Percentiles rank a stretch among this genome's conserved stretches.
These are phyloP conservation scores for Drosophila monieri DNA, from an alignment of 2,888 invertebrate species.

Conservation along the genomic window DNA sequence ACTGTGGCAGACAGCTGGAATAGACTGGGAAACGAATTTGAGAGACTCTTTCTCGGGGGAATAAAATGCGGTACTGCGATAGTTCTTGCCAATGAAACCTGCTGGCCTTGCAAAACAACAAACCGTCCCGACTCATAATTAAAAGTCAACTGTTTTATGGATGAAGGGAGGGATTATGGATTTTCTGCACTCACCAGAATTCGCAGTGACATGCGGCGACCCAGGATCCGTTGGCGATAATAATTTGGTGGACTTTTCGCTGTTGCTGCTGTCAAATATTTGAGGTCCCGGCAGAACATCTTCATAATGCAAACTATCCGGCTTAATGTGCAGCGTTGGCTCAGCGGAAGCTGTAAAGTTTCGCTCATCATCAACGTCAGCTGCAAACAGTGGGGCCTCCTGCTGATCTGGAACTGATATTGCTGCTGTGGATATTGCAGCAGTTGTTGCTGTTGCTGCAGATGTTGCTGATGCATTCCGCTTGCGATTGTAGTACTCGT, in stretches of 20 bases:
- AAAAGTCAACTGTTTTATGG: slow-evolving; percentile 75
- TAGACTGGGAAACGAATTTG: background rate
- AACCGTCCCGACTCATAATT: slow-evolving; percentile 70
- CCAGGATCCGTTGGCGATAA: slow-evolving; percentile 61
- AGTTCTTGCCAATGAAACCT: slow-evolving; percentile 29
- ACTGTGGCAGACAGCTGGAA: slow-evolving; percentile 3
- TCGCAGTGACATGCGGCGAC: slow-evolving; percentile 63
- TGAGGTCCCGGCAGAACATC: slow-evolving; percentile 68
- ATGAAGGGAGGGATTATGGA: slow-evolving; percentile 10
- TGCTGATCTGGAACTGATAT: slow-evolving; percentile 41
- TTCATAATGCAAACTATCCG: slow-evolving; percentile 79
- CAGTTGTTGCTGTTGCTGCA: slow-evolving; percentile 32
- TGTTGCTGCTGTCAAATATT: slow-evolving; percentile 67
- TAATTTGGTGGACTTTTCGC: slow-evolving; percentile 60
- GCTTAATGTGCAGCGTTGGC: slow-evolving; percentile 53
- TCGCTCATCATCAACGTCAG: slow-evolving; percentile 74
- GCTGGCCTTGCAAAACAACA: slow-evolving; percentile 49
- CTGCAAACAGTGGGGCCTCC: slow-evolving; percentile 48
- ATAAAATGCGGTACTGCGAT: background rate
- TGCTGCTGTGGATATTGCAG: slow-evolving; percentile 45
- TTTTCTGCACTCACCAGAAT: slow-evolving; percentile 39
- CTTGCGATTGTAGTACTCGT: slow-evolving; percentile 81
- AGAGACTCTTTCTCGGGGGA: slow-evolving; percentile 5
- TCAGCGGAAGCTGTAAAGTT: slow-evolving; percentile 75
- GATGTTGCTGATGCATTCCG: slow-evolving; percentile 56